Evolutionary conservation across 2,797 vertebrate species (phyloP), one percentile per base, ranked within the genome.

Genomic region (Scolopax bukidnonensis): DNA sequence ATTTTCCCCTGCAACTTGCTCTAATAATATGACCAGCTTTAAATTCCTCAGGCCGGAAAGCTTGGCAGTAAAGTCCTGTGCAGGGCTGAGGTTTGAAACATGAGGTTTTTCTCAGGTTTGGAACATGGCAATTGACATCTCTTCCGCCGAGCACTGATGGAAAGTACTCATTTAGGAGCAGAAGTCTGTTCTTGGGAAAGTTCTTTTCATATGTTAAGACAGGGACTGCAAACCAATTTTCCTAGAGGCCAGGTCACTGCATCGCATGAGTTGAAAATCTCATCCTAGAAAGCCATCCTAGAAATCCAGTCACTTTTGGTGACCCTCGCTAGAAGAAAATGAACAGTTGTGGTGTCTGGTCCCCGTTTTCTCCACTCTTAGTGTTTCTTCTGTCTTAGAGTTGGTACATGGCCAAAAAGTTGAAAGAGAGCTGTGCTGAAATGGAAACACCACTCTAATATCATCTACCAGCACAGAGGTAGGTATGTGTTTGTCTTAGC

Each of bases 61-160:
- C 87, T 85, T 41, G 43, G 94, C 67, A 76, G 45, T 87, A 76
- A 90, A 97, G 57, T 74, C 82, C 38, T 48, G 8, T 27, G 51
- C 18, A 74, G 59, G n/a, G 63, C 71, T 90, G 73, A 90, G 93
- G 74, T 86, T 27, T 50, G 85, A 93, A 90, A 90, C 67, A n/a
- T 24, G 45, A 93, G 47, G 10, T 79, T 97, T 96, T 93, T 93
- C 74, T 95, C 69, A 82, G 93, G 78, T 89, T 50, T 54, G 86
- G 65, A 93, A 82, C 67, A 33, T 43, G 71, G 79, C 90, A 96
- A 70, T 73, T 71, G 30, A 70, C 59, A 53, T 89, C 54, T 79
- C 74, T 91, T 95, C 64, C 89, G 14, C 60, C 41, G 48, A 78
- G 60, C 32, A 4, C 16, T 69, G 63, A 23, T 82, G 51, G 71